Evolutionary conservation across 2,888 invertebrate genomes (phyloP).

Genomic region (Temnothorax ravouxi): DNA sequence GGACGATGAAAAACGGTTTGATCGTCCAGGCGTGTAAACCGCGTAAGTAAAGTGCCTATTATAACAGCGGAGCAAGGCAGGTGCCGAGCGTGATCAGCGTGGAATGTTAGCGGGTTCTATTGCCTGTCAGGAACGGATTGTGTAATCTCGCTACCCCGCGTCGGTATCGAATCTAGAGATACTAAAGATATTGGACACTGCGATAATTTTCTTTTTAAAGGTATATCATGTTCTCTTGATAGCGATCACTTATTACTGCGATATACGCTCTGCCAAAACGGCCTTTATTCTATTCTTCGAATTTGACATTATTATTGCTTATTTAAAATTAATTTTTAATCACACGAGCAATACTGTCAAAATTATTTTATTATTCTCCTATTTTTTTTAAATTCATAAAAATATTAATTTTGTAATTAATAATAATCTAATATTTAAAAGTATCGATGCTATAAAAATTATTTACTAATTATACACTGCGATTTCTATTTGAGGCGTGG

Average conservation of each 20-base stretch:
- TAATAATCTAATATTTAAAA: background rate
- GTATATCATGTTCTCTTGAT: background rate
- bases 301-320: slow-evolving; percentile 1
- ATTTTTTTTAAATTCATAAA: background rate
- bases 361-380: background rate
- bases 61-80: background rate
- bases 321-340: slow-evolving; percentile 6
- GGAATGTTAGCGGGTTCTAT: slow-evolving; percentile 27
- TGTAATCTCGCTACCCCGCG: background rate
- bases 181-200: background rate
- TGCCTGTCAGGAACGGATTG: background rate
- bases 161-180: background rate
- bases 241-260: background rate
- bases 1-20: slow-evolving; percentile 51
- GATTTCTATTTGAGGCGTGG: background rate
- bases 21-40: slow-evolving; percentile 19
- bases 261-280: background rate
- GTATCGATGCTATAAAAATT: background rate
- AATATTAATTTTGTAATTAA: slow-evolving; percentile 14
- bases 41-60: slow-evolving; percentile 25
- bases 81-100: slow-evolving; percentile 3
- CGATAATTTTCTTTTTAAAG: background rate
- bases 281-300: background rate
- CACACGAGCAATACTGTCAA: background rate
- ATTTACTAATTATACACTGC: background rate